These are phyloP conservation scores for Pinctada fucata DNA, from an alignment of 2,888 invertebrate species.

Conservation along the genomic window DNA sequence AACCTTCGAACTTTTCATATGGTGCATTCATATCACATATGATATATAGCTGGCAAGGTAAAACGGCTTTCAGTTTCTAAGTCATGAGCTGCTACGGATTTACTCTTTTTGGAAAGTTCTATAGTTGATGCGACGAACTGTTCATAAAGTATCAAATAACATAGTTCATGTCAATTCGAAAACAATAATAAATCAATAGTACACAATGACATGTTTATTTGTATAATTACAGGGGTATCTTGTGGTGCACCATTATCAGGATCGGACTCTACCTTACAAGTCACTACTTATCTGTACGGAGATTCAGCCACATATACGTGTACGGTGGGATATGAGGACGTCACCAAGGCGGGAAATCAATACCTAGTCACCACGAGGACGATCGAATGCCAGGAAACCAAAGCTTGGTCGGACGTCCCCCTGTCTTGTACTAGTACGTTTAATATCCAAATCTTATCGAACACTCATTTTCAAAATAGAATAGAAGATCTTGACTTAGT, in stretches of 20 bases:
- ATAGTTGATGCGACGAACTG: too few relatives aligned
- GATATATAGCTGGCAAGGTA: too few relatives aligned
- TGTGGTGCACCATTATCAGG: constrained; percentile 4
- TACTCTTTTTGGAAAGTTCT: too few relatives aligned
- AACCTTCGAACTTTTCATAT: too few relatives aligned
- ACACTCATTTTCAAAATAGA: too few relatives aligned
- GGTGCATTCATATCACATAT: too few relatives aligned
- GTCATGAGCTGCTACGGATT: too few relatives aligned
- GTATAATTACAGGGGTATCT: constrained; percentile 19
- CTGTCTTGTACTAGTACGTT: neutral
- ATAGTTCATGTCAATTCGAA: too few relatives aligned
- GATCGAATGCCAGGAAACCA: neutral
- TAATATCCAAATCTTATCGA: neutral
- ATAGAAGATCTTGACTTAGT: too few relatives aligned
- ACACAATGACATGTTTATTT: neutral
- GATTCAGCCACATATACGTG: constrained; percentile 14
- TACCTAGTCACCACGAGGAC: neutral
- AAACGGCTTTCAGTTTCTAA: too few relatives aligned
- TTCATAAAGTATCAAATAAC: too few relatives aligned
- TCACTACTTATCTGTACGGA: neutral
- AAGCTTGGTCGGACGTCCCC: neutral
- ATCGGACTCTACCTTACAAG: neutral
- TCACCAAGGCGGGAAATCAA: neutral
- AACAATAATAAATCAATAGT: too few relatives aligned
- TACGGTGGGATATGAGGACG: constrained; percentile 9